phyloP scores from a whole-genome alignment of 1,140 invertebrate genomes.

The Manduca sexta region DNA sequence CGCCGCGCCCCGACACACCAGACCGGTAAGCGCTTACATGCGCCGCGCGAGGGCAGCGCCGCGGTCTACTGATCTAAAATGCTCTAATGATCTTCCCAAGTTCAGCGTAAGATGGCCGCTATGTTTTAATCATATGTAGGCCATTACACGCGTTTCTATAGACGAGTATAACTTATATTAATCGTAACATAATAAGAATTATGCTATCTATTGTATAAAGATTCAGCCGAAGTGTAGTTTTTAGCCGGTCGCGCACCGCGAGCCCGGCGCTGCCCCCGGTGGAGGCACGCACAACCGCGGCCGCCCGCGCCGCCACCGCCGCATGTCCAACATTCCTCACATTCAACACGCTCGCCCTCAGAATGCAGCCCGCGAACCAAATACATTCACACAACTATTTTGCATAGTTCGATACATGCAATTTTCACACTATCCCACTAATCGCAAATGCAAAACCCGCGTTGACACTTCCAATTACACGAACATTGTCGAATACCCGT shows the following conservation, averaged over 20 bases:
- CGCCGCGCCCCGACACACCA: constrained; percentile 36
- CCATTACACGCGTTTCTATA: too few species aligned
- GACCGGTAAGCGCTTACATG: constrained; percentile 42
- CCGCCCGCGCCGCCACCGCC: constrained; percentile 32
- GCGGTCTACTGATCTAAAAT: constrained; percentile 5
- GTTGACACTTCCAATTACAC: not conserved
- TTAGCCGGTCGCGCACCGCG: too few species aligned
- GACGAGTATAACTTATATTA: too few species aligned
- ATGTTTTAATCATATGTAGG: too few species aligned
- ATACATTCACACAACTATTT: constrained; percentile 53
- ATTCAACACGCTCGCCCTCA: constrained; percentile 63
- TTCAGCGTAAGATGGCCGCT: too few species aligned
- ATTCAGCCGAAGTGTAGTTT: too few species aligned
- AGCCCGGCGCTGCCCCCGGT: constrained; percentile 3
- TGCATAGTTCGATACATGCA: constrained; percentile 51
- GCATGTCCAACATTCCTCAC: constrained; percentile 52
- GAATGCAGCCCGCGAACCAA: constrained; percentile 58
- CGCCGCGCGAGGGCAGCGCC: not conserved
- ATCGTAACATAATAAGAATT: too few species aligned
- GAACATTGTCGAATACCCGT: too few species aligned
- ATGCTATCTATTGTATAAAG: too few species aligned
- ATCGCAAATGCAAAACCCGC: not conserved
- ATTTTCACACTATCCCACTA: constrained; percentile 7
- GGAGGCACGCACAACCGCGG: constrained; percentile 39
- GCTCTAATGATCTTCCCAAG: too few species aligned